phyloP scores from a whole-genome alignment of 2,113 vertebrate genomes.

The Podarcis raffonei region DNA sequence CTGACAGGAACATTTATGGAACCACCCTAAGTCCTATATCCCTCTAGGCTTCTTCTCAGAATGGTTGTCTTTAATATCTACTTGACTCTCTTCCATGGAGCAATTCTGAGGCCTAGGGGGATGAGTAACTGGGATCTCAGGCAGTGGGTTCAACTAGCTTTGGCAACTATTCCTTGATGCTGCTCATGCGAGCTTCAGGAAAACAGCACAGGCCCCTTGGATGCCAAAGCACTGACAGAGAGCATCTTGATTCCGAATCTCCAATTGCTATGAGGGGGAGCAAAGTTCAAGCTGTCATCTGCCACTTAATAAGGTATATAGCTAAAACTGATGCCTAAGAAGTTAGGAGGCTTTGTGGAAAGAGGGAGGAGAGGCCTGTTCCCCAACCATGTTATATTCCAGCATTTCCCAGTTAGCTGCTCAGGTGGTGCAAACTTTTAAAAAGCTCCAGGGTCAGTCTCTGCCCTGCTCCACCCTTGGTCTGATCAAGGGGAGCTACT shows the following conservation, averaged over 20 bases:
- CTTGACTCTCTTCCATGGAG: not conserved
- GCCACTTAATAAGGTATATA: not conserved
- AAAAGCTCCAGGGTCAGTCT: not conserved
- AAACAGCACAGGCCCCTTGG: not conserved
- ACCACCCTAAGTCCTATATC: too few relatives aligned
- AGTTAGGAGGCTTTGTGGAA: not conserved
- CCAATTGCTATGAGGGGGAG: not conserved
- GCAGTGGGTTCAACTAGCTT: not conserved
- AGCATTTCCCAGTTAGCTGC: not conserved
- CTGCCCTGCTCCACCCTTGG: not conserved
- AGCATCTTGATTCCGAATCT: not conserved
- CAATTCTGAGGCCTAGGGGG: not conserved
- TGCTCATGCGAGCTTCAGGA: not conserved
- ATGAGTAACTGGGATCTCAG: not conserved
- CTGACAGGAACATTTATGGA: not conserved
- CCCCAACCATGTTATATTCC: too few relatives aligned
- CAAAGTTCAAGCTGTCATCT: not conserved
- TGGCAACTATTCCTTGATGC: not conserved
- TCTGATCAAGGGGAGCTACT: not conserved
- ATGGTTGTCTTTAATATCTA: not conserved
- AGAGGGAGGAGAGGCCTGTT: not conserved
- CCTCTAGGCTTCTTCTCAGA: not conserved
- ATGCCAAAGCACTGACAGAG: not conserved
- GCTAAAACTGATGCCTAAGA: not conserved
- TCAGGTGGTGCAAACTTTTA: not conserved